Conservation (phyloP, 2,888 invertebrate species). For the Harpalus rufipes region DNA sequence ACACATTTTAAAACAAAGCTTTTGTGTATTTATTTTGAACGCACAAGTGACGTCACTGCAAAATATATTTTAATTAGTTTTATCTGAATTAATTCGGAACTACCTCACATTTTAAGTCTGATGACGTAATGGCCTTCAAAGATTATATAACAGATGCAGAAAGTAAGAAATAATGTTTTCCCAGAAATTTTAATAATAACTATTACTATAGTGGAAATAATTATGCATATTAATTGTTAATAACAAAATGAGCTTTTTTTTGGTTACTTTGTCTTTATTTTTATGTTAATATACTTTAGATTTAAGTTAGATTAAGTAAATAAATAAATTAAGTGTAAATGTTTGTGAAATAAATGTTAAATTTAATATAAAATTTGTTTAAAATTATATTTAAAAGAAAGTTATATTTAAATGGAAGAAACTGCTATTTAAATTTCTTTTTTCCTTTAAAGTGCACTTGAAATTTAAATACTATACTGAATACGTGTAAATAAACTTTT, state of each 20-base stretch:
- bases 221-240: not conserved
- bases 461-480: too few relatives aligned
- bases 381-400: too few relatives aligned
- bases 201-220: conserved; percentile 16
- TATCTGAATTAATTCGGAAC: not conserved
- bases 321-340: not conserved
- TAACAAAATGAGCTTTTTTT: not conserved
- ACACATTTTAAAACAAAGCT: not conserved
- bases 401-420: too few relatives aligned
- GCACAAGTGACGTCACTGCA: conserved; percentile 15
- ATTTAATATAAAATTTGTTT: too few relatives aligned
- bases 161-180: conserved; percentile 3
- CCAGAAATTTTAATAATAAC: conserved; percentile 17
- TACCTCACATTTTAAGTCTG: conserved; percentile 1
- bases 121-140: conserved; percentile 50
- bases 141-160: conserved; percentile 34
- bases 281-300: not conserved
- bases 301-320: not conserved
- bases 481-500: too few relatives aligned
- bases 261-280: not conserved
- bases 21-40: not conserved
- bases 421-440: too few relatives aligned
- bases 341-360: too few relatives aligned
- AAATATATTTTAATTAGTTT: conserved; percentile 13
- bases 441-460: too few relatives aligned